phyloP scores from a whole-genome alignment of 2,797 vertebrate genomes.

The Phrynocephalus guinanensis region DNA sequence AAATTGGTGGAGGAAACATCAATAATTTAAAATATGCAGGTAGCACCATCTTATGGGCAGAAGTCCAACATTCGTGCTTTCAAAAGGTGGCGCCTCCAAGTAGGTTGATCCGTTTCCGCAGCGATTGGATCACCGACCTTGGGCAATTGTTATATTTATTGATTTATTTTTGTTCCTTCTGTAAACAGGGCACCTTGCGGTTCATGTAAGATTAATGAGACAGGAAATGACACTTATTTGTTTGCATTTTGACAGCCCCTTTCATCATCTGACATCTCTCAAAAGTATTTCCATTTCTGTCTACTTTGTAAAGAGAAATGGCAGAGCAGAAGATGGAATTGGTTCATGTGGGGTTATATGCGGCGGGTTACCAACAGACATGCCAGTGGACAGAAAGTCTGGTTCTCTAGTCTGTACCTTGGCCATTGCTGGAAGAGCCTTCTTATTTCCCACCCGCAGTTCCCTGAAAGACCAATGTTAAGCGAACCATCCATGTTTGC shows the following conservation, averaged over 20 bases:
- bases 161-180: too few species aligned
- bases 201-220: conserved; percentile 30
- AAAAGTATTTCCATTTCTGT: neutral
- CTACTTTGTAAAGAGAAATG: conserved; percentile 5
- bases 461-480: too few species aligned
- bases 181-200: neutral
- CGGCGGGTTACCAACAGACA: neutral
- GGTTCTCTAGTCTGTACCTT: neutral
- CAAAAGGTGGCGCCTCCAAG: neutral
- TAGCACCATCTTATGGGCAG: too few species aligned
- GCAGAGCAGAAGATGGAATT: neutral
- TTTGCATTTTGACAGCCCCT: conserved; percentile 15
- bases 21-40: too few species aligned
- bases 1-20: too few species aligned
- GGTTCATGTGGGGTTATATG: neutral
- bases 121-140: neutral
- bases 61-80: neutral
- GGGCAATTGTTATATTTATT: neutral
- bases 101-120: neutral
- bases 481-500: too few species aligned
- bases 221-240: conserved; percentile 14
- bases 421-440: neutral
- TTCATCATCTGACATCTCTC: conserved; percentile 20
- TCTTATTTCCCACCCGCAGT: too few species aligned
- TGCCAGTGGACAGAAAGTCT: neutral